These are phyloP conservation scores for Calosoma granatense DNA, from an alignment of 1,140 invertebrate species.

Conservation along the genomic window DNA sequence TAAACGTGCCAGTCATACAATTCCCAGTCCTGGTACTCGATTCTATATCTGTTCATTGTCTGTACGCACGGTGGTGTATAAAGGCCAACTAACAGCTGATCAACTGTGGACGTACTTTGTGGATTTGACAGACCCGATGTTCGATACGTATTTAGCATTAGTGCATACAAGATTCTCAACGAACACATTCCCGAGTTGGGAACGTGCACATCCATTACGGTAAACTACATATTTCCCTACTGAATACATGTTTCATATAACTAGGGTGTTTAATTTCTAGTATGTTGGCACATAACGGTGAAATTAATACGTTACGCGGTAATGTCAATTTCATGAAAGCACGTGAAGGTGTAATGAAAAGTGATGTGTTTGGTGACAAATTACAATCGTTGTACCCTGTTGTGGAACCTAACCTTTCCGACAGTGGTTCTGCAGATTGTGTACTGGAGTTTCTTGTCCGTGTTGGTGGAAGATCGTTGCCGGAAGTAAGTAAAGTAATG, in stretches of 20 bases:
- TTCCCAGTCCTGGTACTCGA: slow-evolving; percentile 69
- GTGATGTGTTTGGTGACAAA: slow-evolving; percentile 59
- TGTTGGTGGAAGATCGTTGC: slow-evolving; percentile 79
- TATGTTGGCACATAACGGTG: slow-evolving; percentile 95
- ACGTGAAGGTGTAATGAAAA: slow-evolving; percentile 95
- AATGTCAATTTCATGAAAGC: slow-evolving; percentile 99
- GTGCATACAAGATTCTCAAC: slow-evolving; percentile 96
- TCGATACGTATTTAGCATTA: slow-evolving; percentile 88
- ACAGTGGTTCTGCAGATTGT: slow-evolving; percentile 95
- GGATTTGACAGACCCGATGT: slow-evolving; percentile 63
- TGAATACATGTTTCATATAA: slow-evolving; percentile 4
- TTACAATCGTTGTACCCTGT: slow-evolving; percentile 91
- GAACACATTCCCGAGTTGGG: slow-evolving; percentile 99
- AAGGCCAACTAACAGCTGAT: slow-evolving; percentile 92
- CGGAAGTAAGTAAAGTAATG: slow-evolving; percentile 53
- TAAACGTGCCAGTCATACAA: slow-evolving; percentile 83
- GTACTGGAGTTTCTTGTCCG: slow-evolving; percentile 94
- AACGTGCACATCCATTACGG: slow-evolving; percentile 96
- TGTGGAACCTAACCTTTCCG: slow-evolving; percentile 94
- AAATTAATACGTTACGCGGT: slow-evolving; percentile 96
- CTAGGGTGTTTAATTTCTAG: slow-evolving; percentile 39
- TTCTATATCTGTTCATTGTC: slow-evolving; percentile 97
- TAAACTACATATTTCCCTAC: slow-evolving; percentile 30
- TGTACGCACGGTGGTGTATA: slow-evolving; percentile 86
- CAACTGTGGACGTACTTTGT: slow-evolving; percentile 80